A percentile compares a stretch with the other conserved stretches of the same genome.
Evolutionary conservation across 2,113 vertebrate genomes (phyloP).

Genomic region (Scortum barcoo): DNA sequence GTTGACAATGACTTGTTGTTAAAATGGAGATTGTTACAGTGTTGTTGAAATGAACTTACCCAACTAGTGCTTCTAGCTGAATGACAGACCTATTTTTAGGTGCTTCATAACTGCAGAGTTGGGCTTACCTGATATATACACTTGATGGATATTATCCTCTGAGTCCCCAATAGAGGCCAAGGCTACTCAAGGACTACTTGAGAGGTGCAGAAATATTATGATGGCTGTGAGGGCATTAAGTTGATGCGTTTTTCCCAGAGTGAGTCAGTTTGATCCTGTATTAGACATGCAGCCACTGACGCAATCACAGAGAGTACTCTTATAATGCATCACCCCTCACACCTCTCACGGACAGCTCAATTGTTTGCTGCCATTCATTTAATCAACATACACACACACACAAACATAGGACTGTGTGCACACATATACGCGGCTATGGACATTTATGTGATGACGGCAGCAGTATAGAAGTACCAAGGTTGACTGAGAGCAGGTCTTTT

Average conservation of each 20-base stretch:
- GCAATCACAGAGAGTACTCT: constrained; percentile 70
- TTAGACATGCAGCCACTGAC: constrained; percentile 70
- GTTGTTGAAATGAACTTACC: constrained; percentile 24
- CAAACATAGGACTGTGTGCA: constrained; percentile 7
- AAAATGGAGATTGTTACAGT: background rate
- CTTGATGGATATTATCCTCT: constrained; percentile 51
- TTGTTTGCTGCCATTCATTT: constrained; percentile 59
- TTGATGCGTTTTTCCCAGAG: constrained; percentile 51
- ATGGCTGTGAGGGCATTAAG: constrained; percentile 45
- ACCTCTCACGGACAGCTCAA: constrained; percentile 66
- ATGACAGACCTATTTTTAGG: constrained; percentile 37
- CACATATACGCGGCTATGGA: constrained; percentile 3
- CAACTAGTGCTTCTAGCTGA: background rate
- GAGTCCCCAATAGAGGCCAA: constrained; percentile 39
- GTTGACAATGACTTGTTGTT: constrained; percentile 1
- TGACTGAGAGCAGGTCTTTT: constrained; percentile 56
- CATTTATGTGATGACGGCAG: constrained; percentile 59
- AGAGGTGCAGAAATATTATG: constrained; percentile 66
- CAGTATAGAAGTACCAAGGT: constrained; percentile 38
- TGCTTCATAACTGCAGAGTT: constrained; percentile 23
- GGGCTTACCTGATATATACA: constrained; percentile 21
- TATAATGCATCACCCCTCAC: constrained; percentile 66
- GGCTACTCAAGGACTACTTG: constrained; percentile 69
- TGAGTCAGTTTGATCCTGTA: constrained; percentile 55
- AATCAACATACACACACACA: constrained; percentile 57